A percentile compares a stretch with the other conserved stretches of the same genome.
These are phyloP conservation scores for Pollenia labialis DNA, from an alignment of 2,888 invertebrate genomes.

Conservation along the genomic window DNA sequence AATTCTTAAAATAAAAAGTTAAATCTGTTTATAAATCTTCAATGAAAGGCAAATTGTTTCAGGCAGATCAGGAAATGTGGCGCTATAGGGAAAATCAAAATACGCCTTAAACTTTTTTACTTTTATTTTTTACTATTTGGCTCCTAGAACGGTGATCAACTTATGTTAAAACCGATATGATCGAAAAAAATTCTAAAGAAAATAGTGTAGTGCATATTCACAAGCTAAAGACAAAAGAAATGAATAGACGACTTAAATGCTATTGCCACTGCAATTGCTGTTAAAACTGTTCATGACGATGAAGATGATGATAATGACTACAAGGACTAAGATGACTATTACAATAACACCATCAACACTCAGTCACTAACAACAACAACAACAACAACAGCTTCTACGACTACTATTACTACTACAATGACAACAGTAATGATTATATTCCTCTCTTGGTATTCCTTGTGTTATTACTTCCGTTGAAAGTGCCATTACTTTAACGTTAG, in stretches of 20 bases:
- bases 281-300: constrained; percentile 55
- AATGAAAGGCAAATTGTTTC: too few relatives aligned
- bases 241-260: constrained; percentile 51
- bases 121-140: too few relatives aligned
- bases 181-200: too few relatives aligned
- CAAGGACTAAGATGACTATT: constrained; percentile 18
- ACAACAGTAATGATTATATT: constrained; percentile 21
- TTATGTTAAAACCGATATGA: too few relatives aligned
- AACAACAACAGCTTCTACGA: constrained; percentile 18
- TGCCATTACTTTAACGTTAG: constrained; percentile 65
- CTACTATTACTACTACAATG: not conserved
- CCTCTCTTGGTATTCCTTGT: constrained; percentile 30
- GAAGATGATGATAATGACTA: constrained; percentile 40
- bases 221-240: constrained; percentile 24
- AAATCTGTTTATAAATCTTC: too few relatives aligned
- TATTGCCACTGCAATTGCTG: constrained; percentile 60
- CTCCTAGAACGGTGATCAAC: too few relatives aligned
- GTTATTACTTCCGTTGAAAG: constrained; percentile 57
- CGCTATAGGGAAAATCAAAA: too few relatives aligned
- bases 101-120: too few relatives aligned
- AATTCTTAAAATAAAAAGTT: too few relatives aligned
- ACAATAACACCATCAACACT: constrained; percentile 1
- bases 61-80: too few relatives aligned
- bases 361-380: constrained; percentile 22
- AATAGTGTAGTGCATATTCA: not conserved